Percentiles rank a stretch among this genome's conserved stretches.
Conservation (phyloP, 2,888 invertebrate genomes). For the Tenodera sinensis region DNA sequence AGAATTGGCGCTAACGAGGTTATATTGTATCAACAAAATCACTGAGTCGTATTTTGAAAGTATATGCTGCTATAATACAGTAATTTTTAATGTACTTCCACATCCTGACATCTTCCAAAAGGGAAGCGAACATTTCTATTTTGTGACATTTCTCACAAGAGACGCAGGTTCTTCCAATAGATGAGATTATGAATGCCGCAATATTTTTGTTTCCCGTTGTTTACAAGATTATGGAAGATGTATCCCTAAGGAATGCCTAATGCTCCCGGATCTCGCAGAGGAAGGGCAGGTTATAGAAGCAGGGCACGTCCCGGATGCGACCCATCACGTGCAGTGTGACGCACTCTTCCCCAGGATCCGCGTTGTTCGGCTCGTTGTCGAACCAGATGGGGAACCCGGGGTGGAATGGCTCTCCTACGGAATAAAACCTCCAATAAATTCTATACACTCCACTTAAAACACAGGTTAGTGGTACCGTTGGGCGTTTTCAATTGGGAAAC, state of each 20-base stretch:
- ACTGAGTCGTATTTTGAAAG: too few relatives aligned
- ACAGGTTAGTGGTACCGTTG: not conserved
- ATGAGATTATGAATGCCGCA: not conserved
- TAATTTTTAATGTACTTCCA: too few relatives aligned
- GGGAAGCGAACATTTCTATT: not conserved
- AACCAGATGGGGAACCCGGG: constrained; percentile 8
- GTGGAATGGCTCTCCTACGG: not conserved
- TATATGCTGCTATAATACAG: too few relatives aligned
- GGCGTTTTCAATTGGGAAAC: too few relatives aligned
- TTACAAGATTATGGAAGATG: not conserved
- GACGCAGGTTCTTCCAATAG: not conserved
- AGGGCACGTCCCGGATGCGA: not conserved
- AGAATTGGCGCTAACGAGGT: too few relatives aligned
- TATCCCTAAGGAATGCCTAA: not conserved
- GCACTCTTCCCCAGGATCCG: constrained; percentile 2
- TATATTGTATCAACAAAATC: too few relatives aligned
- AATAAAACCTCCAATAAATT: not conserved
- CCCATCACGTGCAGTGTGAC: constrained; percentile 9
- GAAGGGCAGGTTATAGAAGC: constrained; percentile 1
- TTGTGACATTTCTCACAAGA: not conserved
- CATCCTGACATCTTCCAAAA: too few relatives aligned
- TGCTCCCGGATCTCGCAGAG: not conserved
- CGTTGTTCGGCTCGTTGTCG: not conserved
- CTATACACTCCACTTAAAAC: not conserved
- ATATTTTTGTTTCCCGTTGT: not conserved